Evolutionary conservation across 1,140 invertebrate species (phyloP), one percentile per base, ranked within the genome.

Genomic region (Trachymyrmex cornetzi): DNA sequence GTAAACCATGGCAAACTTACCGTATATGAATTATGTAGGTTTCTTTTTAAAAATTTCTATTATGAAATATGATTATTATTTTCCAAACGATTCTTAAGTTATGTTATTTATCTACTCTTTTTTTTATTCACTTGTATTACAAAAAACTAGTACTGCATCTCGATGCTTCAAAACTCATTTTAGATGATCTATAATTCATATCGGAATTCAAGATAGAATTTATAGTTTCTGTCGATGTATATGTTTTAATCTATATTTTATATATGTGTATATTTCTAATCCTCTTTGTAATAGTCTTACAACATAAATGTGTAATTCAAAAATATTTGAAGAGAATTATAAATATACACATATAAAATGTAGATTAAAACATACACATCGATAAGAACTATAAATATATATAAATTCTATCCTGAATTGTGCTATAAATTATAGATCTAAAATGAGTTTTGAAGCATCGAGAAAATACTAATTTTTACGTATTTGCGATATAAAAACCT

Each of bases 31-130:
- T n/a, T 3, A 11, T 30, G 12, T 38, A 27, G 6, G 0, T 63
- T 77, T 64, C 11, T n/a, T 12, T 30, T 24, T 50, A 6, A 30
- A 64, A 79, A 48, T 19, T 77, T 64, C 38, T 14, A 57, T 44
- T 12, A 1, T 44, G 2, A 77, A 24, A 77, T 19, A 77, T 48
- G 5, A 64, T 64, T 30, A 30, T 79, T 48, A 63, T 14, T 44
- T 48, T 77, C 16, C 34, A 24, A n/a, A 14, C n/a, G 19, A 38
- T 74, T 55, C 27, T 55, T 30, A 27, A 72, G 0, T 0, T 74
- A 48, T 1, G 2, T 16, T 9, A 34, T 74, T 34, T 38, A 57
- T 22, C 30, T 34, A 34, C 30, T 34, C 30, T 75, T 14, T 12
- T 30, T 72, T 34, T 16, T 16, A 30, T 14, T 75, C n/a, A 3